Base-by-base conservation (phyloP, 2,888 invertebrate species). In the Mesochorus sp. region DNA sequence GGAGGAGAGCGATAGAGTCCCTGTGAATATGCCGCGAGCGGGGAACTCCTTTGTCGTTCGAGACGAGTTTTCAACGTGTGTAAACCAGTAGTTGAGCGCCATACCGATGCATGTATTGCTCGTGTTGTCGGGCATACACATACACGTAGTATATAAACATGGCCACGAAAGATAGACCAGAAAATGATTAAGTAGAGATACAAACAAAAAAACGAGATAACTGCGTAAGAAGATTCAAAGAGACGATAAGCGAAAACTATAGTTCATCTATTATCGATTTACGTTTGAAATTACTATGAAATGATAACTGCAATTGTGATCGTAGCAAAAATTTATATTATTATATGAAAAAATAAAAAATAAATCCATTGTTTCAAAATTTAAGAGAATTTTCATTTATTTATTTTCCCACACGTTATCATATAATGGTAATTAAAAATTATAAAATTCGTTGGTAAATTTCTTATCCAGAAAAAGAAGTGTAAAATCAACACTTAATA, bases 1-100 rank as follows among this genome's bases (percentile, higher is more conserved):
- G 44, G 28, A 34, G 17, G 55, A 14, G 17, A 5, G 26, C 10
- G 31, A 21, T n/a, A 21, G 26, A 47, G 39, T 66, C 28, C 49
- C n/a, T n/a, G n/a, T 2, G 57, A 2, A n/a, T n/a, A 31, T 51
- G 34, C 44, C 61, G 42, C 49, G 55, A 21, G 34, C 53, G 67
- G 14, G 53, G 62, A 55, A 62, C 17, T 47, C n/a, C 64, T 68
- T 70, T 68, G 73, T 67, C 68, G 73, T 51, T 64, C 66, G 71
- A 28, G 61, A 64, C 59, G 37, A 53, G 24, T 70, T 74, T 73
- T 21, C 14, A 42, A 42, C 28, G 21, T 44, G 59, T 74, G 51
- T 64, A 64, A 78, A 57, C 55, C 55, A 61, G 55, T 77, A 57
- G 55, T 51, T 28, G 5, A 39, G 26, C 31, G 24, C 10, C 24